These are phyloP conservation scores for Lampris incognitus DNA, from an alignment of 2,113 vertebrate species.

Conservation along the genomic window DNA sequence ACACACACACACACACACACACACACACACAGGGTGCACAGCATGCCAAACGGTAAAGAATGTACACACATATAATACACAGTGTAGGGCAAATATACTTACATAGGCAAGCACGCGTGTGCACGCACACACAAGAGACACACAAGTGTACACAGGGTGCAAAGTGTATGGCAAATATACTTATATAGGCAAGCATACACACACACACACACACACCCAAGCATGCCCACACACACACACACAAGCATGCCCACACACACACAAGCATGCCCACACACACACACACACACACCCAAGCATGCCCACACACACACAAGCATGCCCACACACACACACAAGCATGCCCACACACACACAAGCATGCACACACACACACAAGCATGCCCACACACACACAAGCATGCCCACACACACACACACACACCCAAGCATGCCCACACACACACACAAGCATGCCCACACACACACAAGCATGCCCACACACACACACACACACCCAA, in stretches of 20 bases:
- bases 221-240: not conserved
- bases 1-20: no score
- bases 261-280: not conserved
- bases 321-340: conserved; percentile 1
- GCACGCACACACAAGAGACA: not conserved
- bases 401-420: conserved; percentile 27
- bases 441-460: no score
- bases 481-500: conserved; percentile 21
- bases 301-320: not conserved
- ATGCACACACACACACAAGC: conserved; percentile 4
- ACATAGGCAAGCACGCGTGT: not conserved
- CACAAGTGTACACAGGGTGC: no score
- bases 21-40: no score
- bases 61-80: no score
- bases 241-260: no score
- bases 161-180: no score
- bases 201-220: no score
- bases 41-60: no score
- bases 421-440: not conserved
- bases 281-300: conserved; percentile 13
- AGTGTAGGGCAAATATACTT: no score
- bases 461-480: not conserved
- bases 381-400: conserved; percentile 19
- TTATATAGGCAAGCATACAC: no score
- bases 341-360: not conserved